phyloP scores from a whole-genome alignment of 2,888 invertebrate species.

The Meganola albula region DNA sequence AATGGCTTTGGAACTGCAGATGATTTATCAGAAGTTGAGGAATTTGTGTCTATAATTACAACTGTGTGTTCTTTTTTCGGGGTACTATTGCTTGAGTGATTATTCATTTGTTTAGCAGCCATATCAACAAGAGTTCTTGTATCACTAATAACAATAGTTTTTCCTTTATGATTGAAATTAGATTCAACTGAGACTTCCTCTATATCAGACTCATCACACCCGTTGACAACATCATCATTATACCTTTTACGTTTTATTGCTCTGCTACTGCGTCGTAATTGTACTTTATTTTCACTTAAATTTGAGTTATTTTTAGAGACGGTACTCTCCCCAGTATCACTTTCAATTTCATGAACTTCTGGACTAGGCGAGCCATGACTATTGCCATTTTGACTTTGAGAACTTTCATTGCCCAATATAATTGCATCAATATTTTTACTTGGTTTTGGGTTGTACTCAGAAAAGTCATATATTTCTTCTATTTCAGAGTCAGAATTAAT shows the following conservation, averaged over 20 bases:
- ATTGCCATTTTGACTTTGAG: conserved; percentile 41
- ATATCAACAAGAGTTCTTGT: conserved; percentile 84
- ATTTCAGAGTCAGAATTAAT: conserved; percentile 57
- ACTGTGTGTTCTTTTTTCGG: conserved; percentile 84
- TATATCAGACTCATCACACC: conserved; percentile 79
- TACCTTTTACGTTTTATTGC: conserved; percentile 75
- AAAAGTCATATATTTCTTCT: conserved; percentile 41
- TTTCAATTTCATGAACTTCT: conserved; percentile 61
- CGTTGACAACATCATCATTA: conserved; percentile 72
- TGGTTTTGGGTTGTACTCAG: conserved; percentile 36
- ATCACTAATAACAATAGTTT: conserved; percentile 81
- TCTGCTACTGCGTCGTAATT: conserved; percentile 53
- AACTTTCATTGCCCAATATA: conserved; percentile 38
- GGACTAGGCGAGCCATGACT: conserved; percentile 34
- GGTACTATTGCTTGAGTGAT: conserved; percentile 29
- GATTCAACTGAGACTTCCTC: conserved; percentile 80
- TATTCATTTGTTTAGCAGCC: conserved; percentile 74
- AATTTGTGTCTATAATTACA: conserved; percentile 88
- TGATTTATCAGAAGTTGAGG: conserved; percentile 78
- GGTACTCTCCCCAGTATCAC: conserved; percentile 70
- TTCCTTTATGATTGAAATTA: conserved; percentile 57
- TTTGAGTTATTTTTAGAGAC: conserved; percentile 39
- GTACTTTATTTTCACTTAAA: conserved; percentile 33
- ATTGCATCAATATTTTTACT: conserved; percentile 40
- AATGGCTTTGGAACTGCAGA: conserved; percentile 57